Percentiles rank a stretch among this genome's conserved stretches.
phyloP scores from a whole-genome alignment of 2,113 vertebrate genomes.

The Haliaeetus leucogaster region DNA sequence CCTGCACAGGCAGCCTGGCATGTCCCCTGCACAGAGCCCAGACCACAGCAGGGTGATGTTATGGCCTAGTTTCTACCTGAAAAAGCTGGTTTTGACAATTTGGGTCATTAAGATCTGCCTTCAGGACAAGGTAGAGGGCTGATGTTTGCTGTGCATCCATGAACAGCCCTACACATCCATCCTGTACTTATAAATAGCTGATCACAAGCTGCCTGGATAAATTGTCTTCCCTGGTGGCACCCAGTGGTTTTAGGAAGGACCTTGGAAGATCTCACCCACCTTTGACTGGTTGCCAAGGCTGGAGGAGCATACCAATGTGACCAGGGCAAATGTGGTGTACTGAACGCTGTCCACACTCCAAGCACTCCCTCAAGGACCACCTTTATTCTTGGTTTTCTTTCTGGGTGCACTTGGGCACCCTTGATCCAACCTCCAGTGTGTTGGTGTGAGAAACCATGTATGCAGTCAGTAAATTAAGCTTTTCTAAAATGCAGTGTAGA shows the following conservation, averaged over 20 bases:
- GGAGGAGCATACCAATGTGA: not conserved
- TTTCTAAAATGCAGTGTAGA: not conserved
- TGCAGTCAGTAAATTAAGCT: not conserved
- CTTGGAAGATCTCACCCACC: not conserved
- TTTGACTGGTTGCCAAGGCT: not conserved
- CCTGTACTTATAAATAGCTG: not conserved
- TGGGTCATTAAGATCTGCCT: not conserved
- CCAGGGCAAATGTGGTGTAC: fast-evolving
- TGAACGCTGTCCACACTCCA: fast-evolving
- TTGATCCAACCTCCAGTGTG: not conserved
- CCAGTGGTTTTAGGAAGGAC: not conserved
- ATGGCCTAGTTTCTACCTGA: not conserved
- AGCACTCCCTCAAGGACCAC: fast-evolving
- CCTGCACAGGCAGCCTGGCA: not conserved
- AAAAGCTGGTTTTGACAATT: not conserved
- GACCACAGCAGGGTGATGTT: not conserved
- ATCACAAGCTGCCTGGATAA: not conserved
- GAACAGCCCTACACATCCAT: fast-evolving
- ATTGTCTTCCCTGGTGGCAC: not conserved
- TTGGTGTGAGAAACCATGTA: not conserved
- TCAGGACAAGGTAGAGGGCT: not conserved
- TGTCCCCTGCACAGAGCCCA: not conserved
- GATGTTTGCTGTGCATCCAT: not conserved
- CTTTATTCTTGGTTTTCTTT: not conserved
- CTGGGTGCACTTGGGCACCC: not conserved